Evolutionary conservation across 2,113 vertebrate genomes (phyloP), one percentile per base, ranked within the genome.

Genomic region (Chaetodon trifascialis): DNA sequence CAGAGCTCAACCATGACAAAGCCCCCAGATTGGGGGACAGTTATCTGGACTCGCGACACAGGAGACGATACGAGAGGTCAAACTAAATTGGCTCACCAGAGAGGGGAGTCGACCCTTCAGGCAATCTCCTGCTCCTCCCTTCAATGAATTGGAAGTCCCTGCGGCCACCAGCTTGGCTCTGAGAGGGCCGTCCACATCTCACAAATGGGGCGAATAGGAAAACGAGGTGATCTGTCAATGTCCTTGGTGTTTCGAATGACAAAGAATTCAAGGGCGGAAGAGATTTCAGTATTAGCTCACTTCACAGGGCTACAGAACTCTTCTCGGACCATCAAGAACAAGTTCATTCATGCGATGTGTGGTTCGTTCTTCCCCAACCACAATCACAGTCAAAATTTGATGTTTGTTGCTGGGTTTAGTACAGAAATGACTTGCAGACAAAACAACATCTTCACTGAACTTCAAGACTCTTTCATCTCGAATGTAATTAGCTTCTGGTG

Each of bases 31-130:
- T 88, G 86, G 86, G 85, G 84, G 91, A 93, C 90, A 85, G 86
- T 86, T 91, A 89, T 91, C 89, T 88, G 88, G 89, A 85, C 85
- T 83, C 44, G 71, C 64, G 49, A 82, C 84, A 56, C 89, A 40
- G 67, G 83, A 83, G 88, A 87, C 75, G 60, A 70, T 67, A 46
- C 17, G 25, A 68, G 85, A 86, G 92, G 89, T 93, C 79, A 59
- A 42, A 74, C 80, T 93, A 89, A 92, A 91, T 87, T 87, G 90
- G 84, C 87, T 93, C 93, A 89, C 86, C 85, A 66, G 91, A 86
- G 92, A 92, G 86, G 60, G 65, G 68, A 76, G 77, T 70, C 76
- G 63, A 79, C 63, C 86, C 92, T 79, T 55, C 79, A 80, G 91
- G 89, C 91, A 51, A 84, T 80, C 69, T 79, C 46, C 76, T 1